Percentiles rank a stretch among this genome's conserved stretches.
Conservation (phyloP, 1,140 invertebrate species). For the Papilio helenus region DNA sequence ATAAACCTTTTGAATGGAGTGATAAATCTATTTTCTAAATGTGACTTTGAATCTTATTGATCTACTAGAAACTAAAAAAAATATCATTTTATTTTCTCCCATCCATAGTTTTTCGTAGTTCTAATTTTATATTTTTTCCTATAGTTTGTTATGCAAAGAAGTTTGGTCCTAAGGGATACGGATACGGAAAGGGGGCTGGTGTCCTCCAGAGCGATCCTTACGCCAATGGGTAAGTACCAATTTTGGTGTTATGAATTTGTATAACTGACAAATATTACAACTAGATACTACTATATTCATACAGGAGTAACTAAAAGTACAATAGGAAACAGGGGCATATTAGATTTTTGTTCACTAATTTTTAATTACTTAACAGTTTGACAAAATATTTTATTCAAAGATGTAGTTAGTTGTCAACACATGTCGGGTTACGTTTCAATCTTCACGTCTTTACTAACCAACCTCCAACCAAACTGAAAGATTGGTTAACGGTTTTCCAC, state of each 20-base stretch:
- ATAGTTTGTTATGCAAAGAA: slow-evolving; percentile 96
- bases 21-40: neutral
- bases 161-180: slow-evolving; percentile 97
- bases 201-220: slow-evolving; percentile 93
- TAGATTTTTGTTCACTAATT: neutral
- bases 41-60: slow-evolving; percentile 3
- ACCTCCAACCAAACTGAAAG: neutral
- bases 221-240: slow-evolving; percentile 86
- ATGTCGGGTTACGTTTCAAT: slow-evolving; percentile 1
- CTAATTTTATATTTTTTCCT: slow-evolving; percentile 70
- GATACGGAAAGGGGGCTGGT: slow-evolving; percentile 95
- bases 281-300: neutral
- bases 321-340: neutral
- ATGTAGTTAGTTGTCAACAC: neutral
- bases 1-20: neutral
- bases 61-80: slow-evolving; percentile 36
- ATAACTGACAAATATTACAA: neutral
- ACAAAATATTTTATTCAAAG: neutral
- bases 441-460: neutral
- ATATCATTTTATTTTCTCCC: slow-evolving; percentile 47
- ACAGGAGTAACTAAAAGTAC: neutral
- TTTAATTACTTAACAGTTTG: neutral
- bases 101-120: slow-evolving; percentile 47
- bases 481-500: slow-evolving; percentile 31
- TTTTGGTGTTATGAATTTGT: slow-evolving; percentile 43